phyloP scores from a whole-genome alignment of 2,888 invertebrate genomes.

The Priocnemis perturbator region DNA sequence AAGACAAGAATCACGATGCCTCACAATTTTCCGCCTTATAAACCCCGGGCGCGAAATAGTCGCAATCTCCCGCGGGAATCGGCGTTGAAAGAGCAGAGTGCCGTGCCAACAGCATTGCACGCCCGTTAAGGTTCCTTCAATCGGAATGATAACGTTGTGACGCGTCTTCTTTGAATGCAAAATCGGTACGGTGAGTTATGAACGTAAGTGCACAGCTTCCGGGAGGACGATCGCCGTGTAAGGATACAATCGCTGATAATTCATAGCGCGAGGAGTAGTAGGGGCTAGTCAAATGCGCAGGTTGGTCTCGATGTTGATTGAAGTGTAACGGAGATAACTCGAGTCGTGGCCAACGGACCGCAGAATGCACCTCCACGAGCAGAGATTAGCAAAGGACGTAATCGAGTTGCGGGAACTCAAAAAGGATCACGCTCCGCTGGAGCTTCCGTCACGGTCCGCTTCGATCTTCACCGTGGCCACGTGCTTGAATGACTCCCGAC shows the following conservation, averaged over 20 bases:
- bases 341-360: conserved; percentile 66
- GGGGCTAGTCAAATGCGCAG: conserved; percentile 55
- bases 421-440: conserved; percentile 65
- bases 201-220: conserved; percentile 21
- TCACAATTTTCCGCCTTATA: too few species aligned
- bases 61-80: background rate
- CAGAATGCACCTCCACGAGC: conserved; percentile 65
- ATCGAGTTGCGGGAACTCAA: conserved; percentile 61
- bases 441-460: conserved; percentile 49
- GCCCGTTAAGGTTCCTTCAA: too few species aligned
- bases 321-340: conserved; percentile 74
- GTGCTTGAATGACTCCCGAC: conserved; percentile 49
- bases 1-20: too few species aligned
- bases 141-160: background rate
- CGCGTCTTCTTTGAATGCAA: background rate
- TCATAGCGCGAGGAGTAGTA: conserved; percentile 37
- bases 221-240: conserved; percentile 15
- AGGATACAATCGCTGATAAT: conserved; percentile 38
- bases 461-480: conserved; percentile 32
- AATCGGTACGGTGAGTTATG: conserved; percentile 11
- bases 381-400: conserved; percentile 66
- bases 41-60: too few species aligned
- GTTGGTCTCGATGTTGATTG: conserved; percentile 71
- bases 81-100: background rate
- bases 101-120: background rate